phyloP scores from a whole-genome alignment of 2,888 invertebrate genomes.

The Dryocosmus kuriphilus region DNA sequence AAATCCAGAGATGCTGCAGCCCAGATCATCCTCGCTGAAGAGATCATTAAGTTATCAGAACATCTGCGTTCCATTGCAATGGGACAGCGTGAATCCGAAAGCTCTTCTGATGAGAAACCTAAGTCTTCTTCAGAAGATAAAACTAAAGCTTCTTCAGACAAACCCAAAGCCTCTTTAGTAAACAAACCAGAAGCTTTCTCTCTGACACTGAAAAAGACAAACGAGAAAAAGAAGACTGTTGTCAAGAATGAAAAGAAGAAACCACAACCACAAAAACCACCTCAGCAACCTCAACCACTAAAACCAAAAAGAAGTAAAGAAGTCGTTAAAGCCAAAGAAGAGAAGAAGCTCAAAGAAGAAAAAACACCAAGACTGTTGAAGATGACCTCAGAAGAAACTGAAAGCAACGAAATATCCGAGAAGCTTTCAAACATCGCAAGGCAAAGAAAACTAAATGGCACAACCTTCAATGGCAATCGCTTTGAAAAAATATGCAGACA shows the following conservation, averaged over 20 bases:
- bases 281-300: no score
- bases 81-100: neutral
- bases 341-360: neutral
- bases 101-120: neutral
- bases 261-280: neutral
- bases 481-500: constrained; percentile 56
- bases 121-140: constrained; percentile 26
- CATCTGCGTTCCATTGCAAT: constrained; percentile 79
- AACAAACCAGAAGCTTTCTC: constrained; percentile 11
- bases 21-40: constrained; percentile 83
- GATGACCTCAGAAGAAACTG: constrained; percentile 29
- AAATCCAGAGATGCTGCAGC: constrained; percentile 66
- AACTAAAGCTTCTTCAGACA: neutral
- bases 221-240: constrained; percentile 8
- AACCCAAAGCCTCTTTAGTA: neutral
- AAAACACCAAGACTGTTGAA: neutral
- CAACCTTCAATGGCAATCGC: constrained; percentile 71
- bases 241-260: constrained; percentile 8
- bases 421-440: constrained; percentile 69
- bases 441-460: constrained; percentile 72
- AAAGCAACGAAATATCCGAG: constrained; percentile 72
- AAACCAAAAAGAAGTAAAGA: neutral
- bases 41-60: constrained; percentile 90
- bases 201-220: neutral
- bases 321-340: neutral